Conservation (phyloP, 2,888 invertebrate species). For the Junonia oenone region DNA sequence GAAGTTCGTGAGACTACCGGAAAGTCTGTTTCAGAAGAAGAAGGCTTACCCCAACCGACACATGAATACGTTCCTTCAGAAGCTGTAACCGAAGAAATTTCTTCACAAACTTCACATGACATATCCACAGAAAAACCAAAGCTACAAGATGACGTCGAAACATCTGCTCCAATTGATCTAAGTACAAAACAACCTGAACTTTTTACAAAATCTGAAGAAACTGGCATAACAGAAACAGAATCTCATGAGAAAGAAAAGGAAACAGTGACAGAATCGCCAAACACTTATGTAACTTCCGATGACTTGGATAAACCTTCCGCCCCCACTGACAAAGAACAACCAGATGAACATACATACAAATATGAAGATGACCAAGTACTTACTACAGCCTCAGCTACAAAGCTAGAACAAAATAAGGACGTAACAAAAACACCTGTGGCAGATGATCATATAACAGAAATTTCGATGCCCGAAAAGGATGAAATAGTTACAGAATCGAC, state of each 20-base stretch:
- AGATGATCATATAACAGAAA: conserved; percentile 1
- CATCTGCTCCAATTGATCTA: neutral
- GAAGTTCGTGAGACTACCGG: conserved; percentile 5
- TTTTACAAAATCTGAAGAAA: neutral
- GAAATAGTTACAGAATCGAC: conserved; percentile 8
- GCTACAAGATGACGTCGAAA: neutral
- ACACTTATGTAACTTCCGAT: neutral
- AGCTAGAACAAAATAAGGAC: conserved; percentile 13
- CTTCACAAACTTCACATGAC: neutral
- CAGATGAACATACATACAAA: neutral
- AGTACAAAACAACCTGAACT: neutral
- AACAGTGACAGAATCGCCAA: conserved; percentile 3
- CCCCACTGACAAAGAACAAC: neutral
- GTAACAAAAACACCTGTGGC: conserved; percentile 28
- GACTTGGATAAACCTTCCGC: neutral
- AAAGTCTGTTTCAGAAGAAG: neutral
- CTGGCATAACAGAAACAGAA: neutral
- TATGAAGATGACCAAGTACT: neutral
- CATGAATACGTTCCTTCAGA: conserved; percentile 3
- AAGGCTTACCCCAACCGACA: neutral
- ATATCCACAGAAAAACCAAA: neutral
- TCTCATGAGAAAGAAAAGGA: conserved; percentile 6
- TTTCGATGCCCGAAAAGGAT: neutral
- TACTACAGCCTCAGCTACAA: neutral
- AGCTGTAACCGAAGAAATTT: neutral